phyloP scores from a whole-genome alignment of 1,140 invertebrate genomes.

The Temnothorax curvispinosus region DNA sequence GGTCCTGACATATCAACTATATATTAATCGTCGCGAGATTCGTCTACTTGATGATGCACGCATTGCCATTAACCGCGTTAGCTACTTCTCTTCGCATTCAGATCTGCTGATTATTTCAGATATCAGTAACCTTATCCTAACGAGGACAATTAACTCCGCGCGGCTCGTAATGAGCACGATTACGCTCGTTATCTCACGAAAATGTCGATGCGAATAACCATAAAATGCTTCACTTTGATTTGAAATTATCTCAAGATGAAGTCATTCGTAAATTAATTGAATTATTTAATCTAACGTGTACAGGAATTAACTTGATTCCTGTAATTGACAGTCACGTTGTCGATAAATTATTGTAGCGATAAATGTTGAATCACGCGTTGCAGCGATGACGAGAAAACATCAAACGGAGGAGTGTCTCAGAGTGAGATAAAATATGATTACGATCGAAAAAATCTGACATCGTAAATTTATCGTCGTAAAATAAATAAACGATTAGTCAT shows the following conservation, averaged over 20 bases:
- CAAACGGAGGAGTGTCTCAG: conserved; percentile 4
- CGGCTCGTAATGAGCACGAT: conserved; percentile 4
- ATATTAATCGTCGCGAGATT: conserved; percentile 12
- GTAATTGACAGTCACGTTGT: not conserved
- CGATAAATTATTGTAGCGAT: conserved; percentile 3
- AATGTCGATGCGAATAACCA: not conserved
- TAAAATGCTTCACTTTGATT: not conserved
- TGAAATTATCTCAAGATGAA: not conserved
- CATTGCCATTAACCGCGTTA: conserved; percentile 6
- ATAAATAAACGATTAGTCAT: conserved; percentile 44
- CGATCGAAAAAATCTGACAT: not conserved
- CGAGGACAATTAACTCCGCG: not conserved
- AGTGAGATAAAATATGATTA: conserved; percentile 34
- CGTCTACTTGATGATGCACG: not conserved
- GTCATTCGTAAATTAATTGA: not conserved
- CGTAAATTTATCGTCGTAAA: conserved; percentile 11
- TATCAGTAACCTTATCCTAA: not conserved
- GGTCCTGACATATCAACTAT: not conserved
- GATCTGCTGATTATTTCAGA: not conserved
- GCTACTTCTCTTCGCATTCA: not conserved
- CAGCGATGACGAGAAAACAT: not conserved
- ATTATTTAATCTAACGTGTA: not conserved
- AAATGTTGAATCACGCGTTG: not conserved
- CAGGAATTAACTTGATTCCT: not conserved
- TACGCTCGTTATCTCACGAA: not conserved